phyloP scores from a whole-genome alignment of 2,113 vertebrate genomes.

The Nycticryphes semicollaris region DNA sequence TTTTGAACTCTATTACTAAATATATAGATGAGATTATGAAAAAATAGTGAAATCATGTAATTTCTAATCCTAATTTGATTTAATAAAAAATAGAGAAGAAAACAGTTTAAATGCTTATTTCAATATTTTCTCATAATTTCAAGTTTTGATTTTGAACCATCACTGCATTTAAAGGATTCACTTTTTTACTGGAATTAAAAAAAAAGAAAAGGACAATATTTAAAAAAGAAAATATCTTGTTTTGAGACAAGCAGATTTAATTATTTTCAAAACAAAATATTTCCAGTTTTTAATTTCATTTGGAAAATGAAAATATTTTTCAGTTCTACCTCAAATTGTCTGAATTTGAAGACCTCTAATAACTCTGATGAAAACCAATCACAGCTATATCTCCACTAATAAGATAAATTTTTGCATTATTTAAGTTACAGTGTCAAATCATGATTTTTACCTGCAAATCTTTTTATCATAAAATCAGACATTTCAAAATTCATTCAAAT shows the following conservation, averaged over 20 bases:
- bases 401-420: not conserved
- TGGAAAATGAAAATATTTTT: not conserved
- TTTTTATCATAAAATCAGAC: not conserved
- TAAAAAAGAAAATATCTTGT: rapidly evolving
- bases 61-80: not conserved
- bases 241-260: not conserved
- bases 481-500: not conserved
- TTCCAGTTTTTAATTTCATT: not conserved
- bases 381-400: not conserved
- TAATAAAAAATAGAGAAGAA: not conserved
- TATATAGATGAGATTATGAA: not conserved
- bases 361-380: not conserved
- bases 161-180: not conserved
- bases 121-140: not conserved
- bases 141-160: not conserved
- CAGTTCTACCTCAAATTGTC: not conserved
- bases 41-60: rapidly evolving
- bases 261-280: not conserved
- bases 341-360: not conserved
- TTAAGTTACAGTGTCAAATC: not conserved
- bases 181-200: not conserved
- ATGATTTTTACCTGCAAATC: not conserved
- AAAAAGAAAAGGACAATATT: not conserved
- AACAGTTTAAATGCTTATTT: not conserved
- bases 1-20: not conserved